Evolutionary conservation across 2,797 vertebrate species (phyloP).

Genomic region (Chrysocyon brachyurus): DNA sequence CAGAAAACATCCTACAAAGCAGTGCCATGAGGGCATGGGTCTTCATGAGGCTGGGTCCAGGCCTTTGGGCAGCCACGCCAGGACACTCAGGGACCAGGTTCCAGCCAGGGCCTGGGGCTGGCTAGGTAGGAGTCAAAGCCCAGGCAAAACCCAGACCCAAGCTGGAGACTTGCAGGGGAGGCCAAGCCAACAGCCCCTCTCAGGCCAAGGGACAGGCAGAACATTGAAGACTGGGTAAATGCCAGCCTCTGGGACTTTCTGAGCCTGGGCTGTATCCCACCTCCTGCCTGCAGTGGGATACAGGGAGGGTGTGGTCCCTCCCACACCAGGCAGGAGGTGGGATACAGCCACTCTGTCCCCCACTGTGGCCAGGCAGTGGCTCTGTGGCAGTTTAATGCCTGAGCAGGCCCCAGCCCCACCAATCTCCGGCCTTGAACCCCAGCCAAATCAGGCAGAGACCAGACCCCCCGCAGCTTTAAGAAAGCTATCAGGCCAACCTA

Average conservation of each 20-base stretch:
- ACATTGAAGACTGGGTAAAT: accelerated
- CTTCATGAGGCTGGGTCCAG: accelerated
- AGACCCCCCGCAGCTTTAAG: background rate
- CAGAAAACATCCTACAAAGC: background rate
- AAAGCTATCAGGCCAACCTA: background rate
- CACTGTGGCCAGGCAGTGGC: too few species aligned
- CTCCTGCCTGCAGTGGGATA: too few species aligned
- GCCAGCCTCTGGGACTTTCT: background rate
- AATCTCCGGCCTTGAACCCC: too few species aligned
- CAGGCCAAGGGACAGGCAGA: background rate
- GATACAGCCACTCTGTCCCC: background rate
- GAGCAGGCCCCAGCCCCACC: too few species aligned
- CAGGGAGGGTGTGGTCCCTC: too few species aligned
- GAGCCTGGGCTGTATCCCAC: too few species aligned
- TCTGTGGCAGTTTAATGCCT: background rate
- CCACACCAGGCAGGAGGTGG: background rate
- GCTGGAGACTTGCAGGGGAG: background rate
- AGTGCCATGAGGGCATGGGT: accelerated
- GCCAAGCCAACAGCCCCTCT: background rate
- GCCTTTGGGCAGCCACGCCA: background rate
- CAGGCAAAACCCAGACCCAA: too few species aligned
- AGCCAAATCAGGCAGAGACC: background rate
- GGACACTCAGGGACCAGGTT: background rate
- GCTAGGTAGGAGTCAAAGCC: background rate
- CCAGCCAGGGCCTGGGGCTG: background rate